These are phyloP conservation scores for Pemphredon lugubris DNA, from an alignment of 2,888 invertebrate species.

Conservation along the genomic window DNA sequence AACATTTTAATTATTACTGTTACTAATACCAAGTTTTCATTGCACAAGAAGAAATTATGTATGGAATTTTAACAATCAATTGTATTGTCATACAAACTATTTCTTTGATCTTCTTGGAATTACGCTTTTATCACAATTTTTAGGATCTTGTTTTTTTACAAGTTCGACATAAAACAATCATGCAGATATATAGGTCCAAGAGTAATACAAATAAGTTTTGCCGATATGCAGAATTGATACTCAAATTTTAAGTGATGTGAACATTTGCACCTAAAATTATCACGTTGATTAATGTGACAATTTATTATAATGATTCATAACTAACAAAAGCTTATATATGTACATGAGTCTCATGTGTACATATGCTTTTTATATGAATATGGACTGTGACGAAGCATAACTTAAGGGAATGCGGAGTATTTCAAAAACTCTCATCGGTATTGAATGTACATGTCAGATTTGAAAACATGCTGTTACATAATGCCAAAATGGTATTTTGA, in stretches of 20 bases:
- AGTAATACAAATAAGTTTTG: neutral
- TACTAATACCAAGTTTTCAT: no score
- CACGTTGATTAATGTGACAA: neutral
- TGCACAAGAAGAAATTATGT: no score
- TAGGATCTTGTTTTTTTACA: neutral
- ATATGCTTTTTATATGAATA: constrained; percentile 7
- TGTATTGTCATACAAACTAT: neutral
- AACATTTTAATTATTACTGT: no score
- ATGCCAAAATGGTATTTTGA: constrained; percentile 25
- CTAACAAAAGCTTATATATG: no score
- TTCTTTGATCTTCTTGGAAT: neutral
- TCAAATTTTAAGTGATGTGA: no score
- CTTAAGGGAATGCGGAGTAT: constrained; percentile 4
- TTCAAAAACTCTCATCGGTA: constrained; percentile 43
- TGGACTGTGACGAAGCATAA: constrained; percentile 10
- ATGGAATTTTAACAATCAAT: neutral
- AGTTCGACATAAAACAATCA: neutral
- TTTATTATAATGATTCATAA: no score
- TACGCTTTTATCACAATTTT: neutral
- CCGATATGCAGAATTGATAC: no score
- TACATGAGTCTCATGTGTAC: constrained; percentile 5
- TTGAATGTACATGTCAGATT: constrained; percentile 22
- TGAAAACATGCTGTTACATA: constrained; percentile 28
- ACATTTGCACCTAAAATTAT: no score
- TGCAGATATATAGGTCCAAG: neutral